These are phyloP conservation scores for Rhamnusium bicolor DNA, from an alignment of 2,888 invertebrate species.

Conservation along the genomic window DNA sequence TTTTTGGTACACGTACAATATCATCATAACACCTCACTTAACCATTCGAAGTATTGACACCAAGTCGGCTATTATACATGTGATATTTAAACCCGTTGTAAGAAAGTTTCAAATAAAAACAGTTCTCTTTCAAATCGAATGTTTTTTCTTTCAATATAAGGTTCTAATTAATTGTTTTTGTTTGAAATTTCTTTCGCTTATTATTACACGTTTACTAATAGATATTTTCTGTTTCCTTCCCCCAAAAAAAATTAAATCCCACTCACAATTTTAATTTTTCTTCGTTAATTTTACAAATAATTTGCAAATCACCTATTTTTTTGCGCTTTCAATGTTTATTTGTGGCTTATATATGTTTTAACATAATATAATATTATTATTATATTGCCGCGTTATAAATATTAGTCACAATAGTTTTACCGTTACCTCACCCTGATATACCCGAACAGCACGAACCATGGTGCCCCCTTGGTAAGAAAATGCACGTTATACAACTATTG, in stretches of 20 bases:
- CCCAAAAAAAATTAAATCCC: constrained; percentile 23
- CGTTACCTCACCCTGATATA: constrained; percentile 89
- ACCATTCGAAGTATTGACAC: neutral
- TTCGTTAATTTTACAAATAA: constrained; percentile 37
- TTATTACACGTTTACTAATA: constrained; percentile 41
- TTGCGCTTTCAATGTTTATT: constrained; percentile 48
- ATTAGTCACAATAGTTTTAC: constrained; percentile 83
- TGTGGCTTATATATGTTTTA: constrained; percentile 38
- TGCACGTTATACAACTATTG: constrained; percentile 49
- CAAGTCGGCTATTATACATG: neutral
- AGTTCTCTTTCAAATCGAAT: no score
- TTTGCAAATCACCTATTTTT: constrained; percentile 42
- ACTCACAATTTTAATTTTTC: constrained; percentile 20
- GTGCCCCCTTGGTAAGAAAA: constrained; percentile 86
- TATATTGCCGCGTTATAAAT: constrained; percentile 20
- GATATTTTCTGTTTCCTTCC: constrained; percentile 29
- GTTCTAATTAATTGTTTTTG: constrained; percentile 29
- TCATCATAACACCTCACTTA: neutral
- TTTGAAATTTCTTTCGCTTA: constrained; percentile 44
- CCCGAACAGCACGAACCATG: constrained; percentile 93
- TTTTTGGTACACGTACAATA: no score
- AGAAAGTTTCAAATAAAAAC: constrained; percentile 12
- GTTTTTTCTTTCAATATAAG: no score
- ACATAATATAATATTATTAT: constrained; percentile 27
- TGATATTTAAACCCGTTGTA: neutral